phyloP scores from a whole-genome alignment of 2,797 vertebrate species.

The Anisognathus igniventris region DNA sequence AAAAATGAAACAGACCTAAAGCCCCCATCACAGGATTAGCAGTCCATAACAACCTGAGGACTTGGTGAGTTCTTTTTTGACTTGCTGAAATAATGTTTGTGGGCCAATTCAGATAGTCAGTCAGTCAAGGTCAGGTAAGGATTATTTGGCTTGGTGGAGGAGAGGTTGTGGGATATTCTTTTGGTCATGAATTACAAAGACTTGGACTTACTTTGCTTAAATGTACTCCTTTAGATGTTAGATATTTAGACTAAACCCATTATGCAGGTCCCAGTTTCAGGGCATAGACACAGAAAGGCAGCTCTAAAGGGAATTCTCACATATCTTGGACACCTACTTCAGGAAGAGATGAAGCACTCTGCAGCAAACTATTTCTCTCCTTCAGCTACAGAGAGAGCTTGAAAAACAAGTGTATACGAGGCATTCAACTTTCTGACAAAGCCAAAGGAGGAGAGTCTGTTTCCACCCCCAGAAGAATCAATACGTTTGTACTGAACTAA shows the following conservation, averaged over 20 bases:
- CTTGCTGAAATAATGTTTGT: neutral
- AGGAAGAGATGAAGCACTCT: neutral
- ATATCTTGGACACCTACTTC: rapidly evolving
- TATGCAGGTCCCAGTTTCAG: neutral
- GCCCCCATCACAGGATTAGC: neutral
- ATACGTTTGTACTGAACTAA: neutral
- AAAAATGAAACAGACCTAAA: neutral
- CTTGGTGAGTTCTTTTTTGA: neutral
- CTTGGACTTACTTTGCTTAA: neutral
- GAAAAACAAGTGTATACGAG: neutral
- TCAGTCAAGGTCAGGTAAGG: neutral
- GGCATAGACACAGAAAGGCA: neutral
- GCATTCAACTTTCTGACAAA: neutral
- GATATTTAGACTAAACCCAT: neutral
- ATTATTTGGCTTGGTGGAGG: neutral
- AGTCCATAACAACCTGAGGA: neutral
- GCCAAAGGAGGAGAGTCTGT: neutral
- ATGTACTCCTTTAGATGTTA: neutral
- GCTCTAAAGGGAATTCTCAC: neutral
- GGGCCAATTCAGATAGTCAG: neutral
- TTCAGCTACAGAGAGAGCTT: neutral
- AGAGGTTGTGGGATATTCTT: neutral
- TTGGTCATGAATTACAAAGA: neutral
- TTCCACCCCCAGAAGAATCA: neutral
- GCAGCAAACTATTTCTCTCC: neutral